Percentiles rank a stretch among this genome's conserved stretches.
Conservation (phyloP, 2,888 invertebrate genomes). For the Acholoe squamosa region DNA sequence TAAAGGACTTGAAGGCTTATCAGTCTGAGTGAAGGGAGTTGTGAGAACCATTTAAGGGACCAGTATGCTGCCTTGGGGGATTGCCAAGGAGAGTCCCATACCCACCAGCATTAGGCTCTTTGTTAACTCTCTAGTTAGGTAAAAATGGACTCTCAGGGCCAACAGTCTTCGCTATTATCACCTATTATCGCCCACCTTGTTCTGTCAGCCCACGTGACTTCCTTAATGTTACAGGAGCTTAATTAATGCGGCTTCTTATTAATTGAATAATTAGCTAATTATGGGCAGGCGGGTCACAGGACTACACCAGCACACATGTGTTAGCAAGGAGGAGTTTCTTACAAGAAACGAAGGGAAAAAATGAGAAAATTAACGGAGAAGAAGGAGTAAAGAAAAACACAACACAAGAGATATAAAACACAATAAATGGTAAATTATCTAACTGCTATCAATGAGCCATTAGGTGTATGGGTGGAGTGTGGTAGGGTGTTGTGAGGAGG, state of each 20-base stretch:
- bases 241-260: slow-evolving; percentile 45
- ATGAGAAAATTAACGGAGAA: too few species aligned
- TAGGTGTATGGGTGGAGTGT: background rate
- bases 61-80: background rate
- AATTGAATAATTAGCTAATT: slow-evolving; percentile 61
- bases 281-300: slow-evolving; percentile 22
- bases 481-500: background rate
- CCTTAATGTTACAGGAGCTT: slow-evolving; percentile 59
- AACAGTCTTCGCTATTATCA: slow-evolving; percentile 36
- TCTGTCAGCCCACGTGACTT: slow-evolving; percentile 31
- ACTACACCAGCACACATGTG: slow-evolving; percentile 41
- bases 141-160: slow-evolving; percentile 39
- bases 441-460: background rate
- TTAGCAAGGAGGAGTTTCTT: background rate
- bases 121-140: slow-evolving; percentile 13
- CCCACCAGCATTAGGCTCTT: background rate
- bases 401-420: background rate
- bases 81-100: background rate
- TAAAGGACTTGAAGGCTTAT: too few species aligned
- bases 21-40: too few species aligned
- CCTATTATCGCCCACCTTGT: slow-evolving; percentile 48
- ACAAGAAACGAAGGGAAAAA: background rate
- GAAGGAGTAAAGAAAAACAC: background rate
- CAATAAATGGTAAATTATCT: background rate
- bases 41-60: too few species aligned